Conservation (phyloP, 1,140 invertebrate genomes). For the Saccostrea echinata region DNA sequence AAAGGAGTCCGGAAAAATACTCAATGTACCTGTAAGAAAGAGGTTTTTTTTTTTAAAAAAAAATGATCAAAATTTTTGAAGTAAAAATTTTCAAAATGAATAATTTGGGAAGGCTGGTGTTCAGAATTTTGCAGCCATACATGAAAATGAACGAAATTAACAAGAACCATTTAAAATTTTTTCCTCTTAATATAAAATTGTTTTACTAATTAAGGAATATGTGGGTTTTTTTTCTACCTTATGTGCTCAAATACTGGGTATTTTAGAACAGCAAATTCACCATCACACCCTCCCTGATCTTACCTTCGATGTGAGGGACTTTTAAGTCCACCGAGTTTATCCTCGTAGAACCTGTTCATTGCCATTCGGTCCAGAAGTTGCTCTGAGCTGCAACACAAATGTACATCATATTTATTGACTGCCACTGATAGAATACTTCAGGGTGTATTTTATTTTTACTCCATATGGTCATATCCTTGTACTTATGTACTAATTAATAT, state of each 20-base stretch:
- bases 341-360: conserved; percentile 94
- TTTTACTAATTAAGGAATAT: no score
- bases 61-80: background rate
- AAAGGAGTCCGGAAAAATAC: conserved; percentile 93
- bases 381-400: conserved; percentile 84
- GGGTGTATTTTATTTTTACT: background rate
- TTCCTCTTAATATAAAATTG: no score
- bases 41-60: conserved; percentile 32
- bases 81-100: background rate
- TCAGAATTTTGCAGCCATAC: background rate
- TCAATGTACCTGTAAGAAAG: conserved; percentile 87
- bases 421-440: background rate
- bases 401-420: conserved; percentile 34
- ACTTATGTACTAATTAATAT: conserved; percentile 9
- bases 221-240: no score
- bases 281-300: background rate
- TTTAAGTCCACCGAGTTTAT: conserved; percentile 89
- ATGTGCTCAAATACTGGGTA: no score
- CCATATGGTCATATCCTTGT: background rate
- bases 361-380: conserved; percentile 94
- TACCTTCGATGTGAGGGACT: conserved; percentile 95
- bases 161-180: no score
- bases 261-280: no score
- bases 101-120: background rate
- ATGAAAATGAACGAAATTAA: no score